These are phyloP conservation scores for Cyprinodon tularosa DNA, from an alignment of 2,113 vertebrate genomes.

Conservation along the genomic window DNA sequence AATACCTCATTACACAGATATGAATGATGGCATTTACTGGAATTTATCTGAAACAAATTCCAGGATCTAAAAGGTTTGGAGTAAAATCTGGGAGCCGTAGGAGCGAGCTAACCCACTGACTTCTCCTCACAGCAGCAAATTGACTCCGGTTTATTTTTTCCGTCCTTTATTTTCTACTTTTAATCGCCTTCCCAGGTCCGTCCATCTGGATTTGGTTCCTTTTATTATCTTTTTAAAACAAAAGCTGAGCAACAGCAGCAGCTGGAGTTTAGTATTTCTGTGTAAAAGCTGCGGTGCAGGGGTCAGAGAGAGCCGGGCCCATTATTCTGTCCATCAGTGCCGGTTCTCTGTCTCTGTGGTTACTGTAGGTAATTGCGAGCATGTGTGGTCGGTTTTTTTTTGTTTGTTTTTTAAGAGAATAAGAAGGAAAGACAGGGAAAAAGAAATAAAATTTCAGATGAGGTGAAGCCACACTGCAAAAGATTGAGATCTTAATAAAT, in stretches of 20 bases:
- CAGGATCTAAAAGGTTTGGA: no score
- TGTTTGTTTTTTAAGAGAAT: background rate
- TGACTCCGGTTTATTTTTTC: background rate
- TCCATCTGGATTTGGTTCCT: slow-evolving; percentile 36
- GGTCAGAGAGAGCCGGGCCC: slow-evolving; percentile 15
- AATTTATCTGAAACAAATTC: background rate
- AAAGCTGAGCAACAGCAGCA: slow-evolving; percentile 8
- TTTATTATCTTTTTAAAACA: slow-evolving; percentile 14
- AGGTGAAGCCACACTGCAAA: background rate
- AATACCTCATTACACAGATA: background rate
- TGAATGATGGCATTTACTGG: background rate
- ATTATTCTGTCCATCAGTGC: slow-evolving; percentile 24
- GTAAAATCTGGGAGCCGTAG: no score
- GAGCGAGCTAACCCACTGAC: no score
- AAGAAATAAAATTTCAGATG: background rate
- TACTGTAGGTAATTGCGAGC: slow-evolving; percentile 23
- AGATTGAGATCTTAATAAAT: background rate
- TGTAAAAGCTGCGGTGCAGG: background rate
- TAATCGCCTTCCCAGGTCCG: no score
- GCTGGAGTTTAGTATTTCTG: slow-evolving; percentile 7
- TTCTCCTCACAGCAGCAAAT: background rate
- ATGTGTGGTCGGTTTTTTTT: slow-evolving; percentile 14
- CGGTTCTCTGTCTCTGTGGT: slow-evolving; percentile 6
- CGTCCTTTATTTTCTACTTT: background rate
- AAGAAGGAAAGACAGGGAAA: background rate